Evolutionary conservation across 2,888 invertebrate genomes (phyloP).

Genomic region (Brachyopa scutellaris): DNA sequence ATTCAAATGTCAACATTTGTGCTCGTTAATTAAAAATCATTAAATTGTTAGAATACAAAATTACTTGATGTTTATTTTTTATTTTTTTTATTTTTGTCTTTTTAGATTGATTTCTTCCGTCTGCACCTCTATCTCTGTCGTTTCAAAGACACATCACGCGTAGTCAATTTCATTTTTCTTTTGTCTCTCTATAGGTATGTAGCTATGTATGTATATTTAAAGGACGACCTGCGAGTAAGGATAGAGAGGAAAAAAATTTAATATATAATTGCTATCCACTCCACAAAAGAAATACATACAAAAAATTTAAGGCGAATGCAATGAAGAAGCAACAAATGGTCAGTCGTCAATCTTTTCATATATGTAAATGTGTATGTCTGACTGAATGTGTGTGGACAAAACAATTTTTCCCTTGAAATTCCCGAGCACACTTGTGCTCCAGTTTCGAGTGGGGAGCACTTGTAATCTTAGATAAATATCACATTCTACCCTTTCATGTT

Average conservation of each 20-base stretch:
- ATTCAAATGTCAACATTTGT: slow-evolving; percentile 9
- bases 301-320: too few species aligned
- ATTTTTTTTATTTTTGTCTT: background rate
- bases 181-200: too few species aligned
- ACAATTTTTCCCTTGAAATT: slow-evolving; percentile 22
- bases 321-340: slow-evolving; percentile 51
- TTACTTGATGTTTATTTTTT: too few species aligned
- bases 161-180: background rate
- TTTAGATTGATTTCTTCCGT: background rate
- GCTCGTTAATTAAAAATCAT: slow-evolving; percentile 5
- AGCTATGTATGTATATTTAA: too few species aligned
- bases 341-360: slow-evolving; percentile 50
- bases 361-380: slow-evolving; percentile 15
- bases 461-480: slow-evolving; percentile 70
- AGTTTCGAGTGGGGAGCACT: slow-evolving; percentile 54
- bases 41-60: background rate
- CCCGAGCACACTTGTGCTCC: slow-evolving; percentile 41
- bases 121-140: background rate
- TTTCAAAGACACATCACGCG: background rate
- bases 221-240: too few species aligned
- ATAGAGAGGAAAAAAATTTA: too few species aligned
- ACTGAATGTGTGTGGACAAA: background rate
- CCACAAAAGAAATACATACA: background rate
- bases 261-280: slow-evolving; percentile 41
- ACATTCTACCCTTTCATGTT: slow-evolving; percentile 65